Base-by-base conservation (phyloP, 1,140 invertebrate species). In the Coelopa frigida region DNA sequence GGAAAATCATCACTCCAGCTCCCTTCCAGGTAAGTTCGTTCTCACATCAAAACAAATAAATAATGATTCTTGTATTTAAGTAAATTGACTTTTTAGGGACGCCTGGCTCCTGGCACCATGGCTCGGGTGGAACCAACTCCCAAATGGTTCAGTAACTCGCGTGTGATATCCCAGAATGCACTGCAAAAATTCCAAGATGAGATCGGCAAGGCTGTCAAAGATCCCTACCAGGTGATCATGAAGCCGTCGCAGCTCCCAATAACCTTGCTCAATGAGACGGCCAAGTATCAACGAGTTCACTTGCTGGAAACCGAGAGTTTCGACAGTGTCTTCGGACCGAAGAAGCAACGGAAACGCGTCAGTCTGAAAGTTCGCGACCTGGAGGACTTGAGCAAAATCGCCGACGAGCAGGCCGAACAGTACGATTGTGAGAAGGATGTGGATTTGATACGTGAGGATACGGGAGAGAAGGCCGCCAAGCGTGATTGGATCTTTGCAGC, bases 151-250 rank as follows among this genome's bases (percentile, higher is more conserved):
- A 94, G 93, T 52, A 93, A 94, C 60, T 85, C 87, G 0, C 75
- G 87, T 50, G 86, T 92, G 0, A 92, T 99, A 55, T 87, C 89
- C 0, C 95, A 99, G 72, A 84, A 81, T 62, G 87, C 92, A 4
- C 72, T 99, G 21, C 96, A 99, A 74, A 94, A 90, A 58, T 99
- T 99, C 68, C 94, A 99, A 75, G 86, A 89, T 41, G 93, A 97
- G 72, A 80, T 99, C 59, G 91, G 89, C 24, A 89, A 89, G 58
- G 94, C 87, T 21, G 78, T 94, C 33, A 92, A 87, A 60, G 93
- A 99, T 75, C 95, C 96, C 0, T 99, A 98, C 68, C 89, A 98
- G 71, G 87, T 99, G 20, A 82, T 99, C 5, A 94, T 99, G 90
- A 92, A 87, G 69, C 90, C 93, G 11, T 94, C 95, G 1, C 88